phyloP scores from a whole-genome alignment of 2,113 vertebrate species.

The Eurystomus gularis region DNA sequence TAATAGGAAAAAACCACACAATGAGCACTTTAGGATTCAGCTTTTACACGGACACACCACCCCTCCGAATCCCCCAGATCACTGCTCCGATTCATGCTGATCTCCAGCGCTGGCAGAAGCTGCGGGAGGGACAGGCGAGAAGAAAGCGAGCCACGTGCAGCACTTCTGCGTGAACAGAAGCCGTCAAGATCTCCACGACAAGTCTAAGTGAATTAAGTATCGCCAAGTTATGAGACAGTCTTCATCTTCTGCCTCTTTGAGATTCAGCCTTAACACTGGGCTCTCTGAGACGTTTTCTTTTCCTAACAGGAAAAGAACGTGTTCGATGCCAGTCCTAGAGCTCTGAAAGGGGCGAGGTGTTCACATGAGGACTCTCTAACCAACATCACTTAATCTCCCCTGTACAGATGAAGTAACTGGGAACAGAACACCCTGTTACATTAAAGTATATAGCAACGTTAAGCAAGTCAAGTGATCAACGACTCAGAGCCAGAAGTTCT shows the following conservation, averaged over 20 bases:
- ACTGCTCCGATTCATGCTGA: not conserved
- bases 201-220: not conserved
- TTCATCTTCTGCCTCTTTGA: not conserved
- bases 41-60: rapidly evolving
- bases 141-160: not conserved
- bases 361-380: not conserved
- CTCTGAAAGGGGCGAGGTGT: not conserved
- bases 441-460: not conserved
- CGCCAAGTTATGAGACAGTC: not conserved
- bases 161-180: not conserved
- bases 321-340: not conserved
- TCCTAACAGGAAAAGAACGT: not conserved
- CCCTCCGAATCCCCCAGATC: not conserved
- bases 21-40: not conserved
- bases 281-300: not conserved
- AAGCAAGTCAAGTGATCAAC: not conserved
- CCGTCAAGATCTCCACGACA: not conserved
- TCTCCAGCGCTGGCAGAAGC: not conserved
- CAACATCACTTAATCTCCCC: too few relatives aligned
- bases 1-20: slow-evolving; percentile 42
- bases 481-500: not conserved
- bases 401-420: not conserved
- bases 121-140: not conserved
- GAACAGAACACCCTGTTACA: not conserved
- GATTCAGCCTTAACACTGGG: not conserved